These are phyloP conservation scores for Anoplopoma fimbria DNA, from an alignment of 2,113 vertebrate species.

Conservation along the genomic window DNA sequence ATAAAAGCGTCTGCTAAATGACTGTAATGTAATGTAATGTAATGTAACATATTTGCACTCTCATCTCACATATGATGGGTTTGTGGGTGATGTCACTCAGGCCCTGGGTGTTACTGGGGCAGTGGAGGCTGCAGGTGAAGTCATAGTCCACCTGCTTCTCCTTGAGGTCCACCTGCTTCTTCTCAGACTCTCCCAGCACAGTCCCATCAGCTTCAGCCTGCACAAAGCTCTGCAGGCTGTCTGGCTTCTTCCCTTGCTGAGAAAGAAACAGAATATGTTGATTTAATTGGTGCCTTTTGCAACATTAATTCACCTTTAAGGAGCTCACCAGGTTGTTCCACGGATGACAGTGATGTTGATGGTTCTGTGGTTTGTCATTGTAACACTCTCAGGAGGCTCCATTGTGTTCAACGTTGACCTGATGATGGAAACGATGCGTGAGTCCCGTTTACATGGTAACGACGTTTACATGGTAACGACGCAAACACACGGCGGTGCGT, in stretches of 20 bases:
- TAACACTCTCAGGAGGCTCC: slow-evolving; percentile 23
- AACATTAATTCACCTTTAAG: neutral
- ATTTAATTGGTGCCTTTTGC: neutral
- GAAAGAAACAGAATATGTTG: slow-evolving; percentile 19
- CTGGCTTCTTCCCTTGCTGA: slow-evolving; percentile 84
- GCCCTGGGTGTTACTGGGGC: slow-evolving; percentile 69
- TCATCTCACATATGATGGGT: slow-evolving; percentile 88
- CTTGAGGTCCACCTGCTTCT: slow-evolving; percentile 67
- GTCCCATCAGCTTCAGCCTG: slow-evolving; percentile 83
- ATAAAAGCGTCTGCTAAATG: no score
- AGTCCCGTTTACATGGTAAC: no score
- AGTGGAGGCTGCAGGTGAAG: slow-evolving; percentile 86
- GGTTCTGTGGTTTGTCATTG: slow-evolving; percentile 1
- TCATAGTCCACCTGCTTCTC: slow-evolving; percentile 83
- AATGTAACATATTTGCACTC: no score
- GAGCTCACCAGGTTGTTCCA: slow-evolving; percentile 88
- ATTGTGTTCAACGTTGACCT: no score
- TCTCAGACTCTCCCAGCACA: slow-evolving; percentile 87
- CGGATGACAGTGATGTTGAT: slow-evolving; percentile 83
- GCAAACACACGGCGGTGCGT: no score
- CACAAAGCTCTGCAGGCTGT: slow-evolving; percentile 81
- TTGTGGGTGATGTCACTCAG: slow-evolving; percentile 86
- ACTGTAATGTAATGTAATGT: no score
- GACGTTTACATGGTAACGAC: no score
- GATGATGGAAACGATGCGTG: no score